phyloP scores from a whole-genome alignment of 2,888 invertebrate species.

The Ramazzottius varieornatus region DNA sequence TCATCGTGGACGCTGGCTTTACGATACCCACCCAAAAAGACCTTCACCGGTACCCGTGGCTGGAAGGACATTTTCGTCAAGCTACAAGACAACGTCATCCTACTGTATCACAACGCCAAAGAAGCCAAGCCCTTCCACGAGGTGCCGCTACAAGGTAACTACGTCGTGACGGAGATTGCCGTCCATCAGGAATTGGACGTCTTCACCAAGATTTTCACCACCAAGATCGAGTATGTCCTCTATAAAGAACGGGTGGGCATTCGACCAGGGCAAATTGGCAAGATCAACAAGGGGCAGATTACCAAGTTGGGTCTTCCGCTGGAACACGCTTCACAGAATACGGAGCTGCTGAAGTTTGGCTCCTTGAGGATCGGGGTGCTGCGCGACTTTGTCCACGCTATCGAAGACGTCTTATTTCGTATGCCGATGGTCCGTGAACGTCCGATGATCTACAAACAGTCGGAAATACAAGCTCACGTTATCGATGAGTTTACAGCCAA shows the following conservation, averaged over 20 bases:
- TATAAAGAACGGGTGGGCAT: slow-evolving; percentile 94
- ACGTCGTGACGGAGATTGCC: slow-evolving; percentile 65
- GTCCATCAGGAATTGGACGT: slow-evolving; percentile 97
- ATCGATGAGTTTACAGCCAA: slow-evolving; percentile 81
- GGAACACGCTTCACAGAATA: slow-evolving; percentile 64
- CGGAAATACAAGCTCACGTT: slow-evolving; percentile 72
- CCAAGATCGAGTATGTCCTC: slow-evolving; percentile 84
- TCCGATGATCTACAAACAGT: slow-evolving; percentile 71
- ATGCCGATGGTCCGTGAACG: slow-evolving; percentile 37
- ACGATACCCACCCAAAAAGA: slow-evolving; percentile 82
- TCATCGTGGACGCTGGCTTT: slow-evolving; percentile 90
- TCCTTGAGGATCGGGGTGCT: slow-evolving; percentile 63
- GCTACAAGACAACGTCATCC: slow-evolving; percentile 37
- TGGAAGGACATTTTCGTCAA: slow-evolving; percentile 90
- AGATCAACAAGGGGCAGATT: slow-evolving; percentile 51
- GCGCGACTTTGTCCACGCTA: slow-evolving; percentile 60
- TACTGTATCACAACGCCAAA: slow-evolving; percentile 49
- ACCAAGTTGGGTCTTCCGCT: slow-evolving; percentile 78
- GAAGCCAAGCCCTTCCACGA: slow-evolving; percentile 85
- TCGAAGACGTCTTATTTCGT: slow-evolving; percentile 74
- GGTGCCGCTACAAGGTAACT: slow-evolving; percentile 69
- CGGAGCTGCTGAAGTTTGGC: slow-evolving; percentile 82
- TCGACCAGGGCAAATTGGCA: slow-evolving; percentile 64
- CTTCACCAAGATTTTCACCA: slow-evolving; percentile 94
- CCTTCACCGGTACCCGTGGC: slow-evolving; percentile 56